Conservation (phyloP, 2,888 invertebrate genomes). For the Cenopis cana region DNA sequence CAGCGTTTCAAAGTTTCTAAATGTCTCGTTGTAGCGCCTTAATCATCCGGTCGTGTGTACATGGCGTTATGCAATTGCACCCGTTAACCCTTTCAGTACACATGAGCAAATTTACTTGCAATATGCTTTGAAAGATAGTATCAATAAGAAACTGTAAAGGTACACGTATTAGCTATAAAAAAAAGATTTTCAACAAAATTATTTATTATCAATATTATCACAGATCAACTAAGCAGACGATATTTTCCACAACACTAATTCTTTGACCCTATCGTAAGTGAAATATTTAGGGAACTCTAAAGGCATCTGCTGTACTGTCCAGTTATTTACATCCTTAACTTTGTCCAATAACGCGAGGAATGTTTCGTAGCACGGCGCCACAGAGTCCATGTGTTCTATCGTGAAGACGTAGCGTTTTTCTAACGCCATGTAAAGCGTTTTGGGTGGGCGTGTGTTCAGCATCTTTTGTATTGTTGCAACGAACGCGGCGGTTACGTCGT, state of each 20-base stretch:
- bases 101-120: background rate
- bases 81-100: background rate
- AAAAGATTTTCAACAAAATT: background rate
- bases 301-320: conserved; percentile 87
- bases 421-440: conserved; percentile 89
- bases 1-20: too few relatives aligned
- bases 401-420: conserved; percentile 96
- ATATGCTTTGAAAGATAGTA: background rate
- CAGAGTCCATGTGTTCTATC: conserved; percentile 90
- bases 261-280: conserved; percentile 91
- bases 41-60: background rate
- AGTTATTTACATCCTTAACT: conserved; percentile 75
- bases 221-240: conserved; percentile 65
- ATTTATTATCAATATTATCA: conserved; percentile 53
- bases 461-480: conserved; percentile 89
- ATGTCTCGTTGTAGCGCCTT: too few relatives aligned
- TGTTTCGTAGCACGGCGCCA: conserved; percentile 95
- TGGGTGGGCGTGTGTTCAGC: conserved; percentile 84
- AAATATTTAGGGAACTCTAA: conserved; percentile 93
- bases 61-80: background rate
- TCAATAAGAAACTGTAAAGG: too few relatives aligned
- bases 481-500: conserved; percentile 92
- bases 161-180: background rate
- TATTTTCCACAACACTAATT: conserved; percentile 91
- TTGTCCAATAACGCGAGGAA: conserved; percentile 87